Evolutionary conservation across 92 coral and sea anemone species (phyloP), one percentile per base, ranked within the genome.

Genomic region (Bergia sp.): DNA sequence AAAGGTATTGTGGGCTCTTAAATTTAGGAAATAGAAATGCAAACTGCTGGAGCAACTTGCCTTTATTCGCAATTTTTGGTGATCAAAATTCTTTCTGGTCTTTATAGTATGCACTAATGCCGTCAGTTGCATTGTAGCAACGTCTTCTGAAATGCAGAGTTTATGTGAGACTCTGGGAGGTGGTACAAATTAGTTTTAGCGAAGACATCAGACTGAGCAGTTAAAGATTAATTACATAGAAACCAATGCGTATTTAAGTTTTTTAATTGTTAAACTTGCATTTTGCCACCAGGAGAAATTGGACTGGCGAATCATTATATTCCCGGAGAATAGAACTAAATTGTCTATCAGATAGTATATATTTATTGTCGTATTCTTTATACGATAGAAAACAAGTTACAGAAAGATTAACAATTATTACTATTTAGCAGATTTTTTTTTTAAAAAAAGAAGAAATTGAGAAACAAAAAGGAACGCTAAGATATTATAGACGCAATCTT

Each of bases 361-460:
- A 76, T 76, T 76, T 76, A 76, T 76, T 76, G 80, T 39, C 80
- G 45, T 41, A 44, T 41, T n/a, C 2, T 16, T 41, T 41, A 29
- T 29, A 11, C 44, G 45, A 39, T 74, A 74, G 76, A 36, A 72
- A 39, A 5, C 47, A 39, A 38, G 21, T 11, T 39, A 41, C 78
- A 74, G 78, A 74, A 74, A 74, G 39, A 74, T 74, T 15, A 74
- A 37, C 15, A 39, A 74, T 37, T 74, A 40, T 74, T 74, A 74
- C 42, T 74, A 74, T 74, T 74, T 9, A 18, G 44, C 44, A 15
- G 47, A 15, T 74, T 74, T 74, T 39, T 39, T 74, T 74, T 39
- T 39, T 7, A 37, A 37, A 39, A 39, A 45, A 39, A 74, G 45
- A 12, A 74, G 44, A 12, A 39, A 61, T 4, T 61, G n/a, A 4